Evolutionary conservation across 2,888 invertebrate genomes (phyloP).

Genomic region (Trissoscelio sp.): DNA sequence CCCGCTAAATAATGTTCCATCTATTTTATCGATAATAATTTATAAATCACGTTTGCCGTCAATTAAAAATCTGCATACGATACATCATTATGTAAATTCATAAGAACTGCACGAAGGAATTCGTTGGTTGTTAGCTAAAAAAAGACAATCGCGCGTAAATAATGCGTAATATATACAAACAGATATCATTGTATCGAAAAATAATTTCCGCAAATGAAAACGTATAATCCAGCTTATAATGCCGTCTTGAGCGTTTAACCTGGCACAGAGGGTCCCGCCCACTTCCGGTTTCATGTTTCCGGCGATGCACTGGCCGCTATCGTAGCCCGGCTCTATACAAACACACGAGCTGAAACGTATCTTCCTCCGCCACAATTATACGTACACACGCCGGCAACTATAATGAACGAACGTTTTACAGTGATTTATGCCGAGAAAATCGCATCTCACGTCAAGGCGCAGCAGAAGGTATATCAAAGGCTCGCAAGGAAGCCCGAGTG

Average conservation of each 20-base stretch:
- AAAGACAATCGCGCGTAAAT: conserved; percentile 43
- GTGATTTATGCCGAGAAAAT: conserved; percentile 77
- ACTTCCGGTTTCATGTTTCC: conserved; percentile 74
- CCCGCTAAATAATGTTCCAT: background rate
- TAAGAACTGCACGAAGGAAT: background rate
- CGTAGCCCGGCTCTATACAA: conserved; percentile 45
- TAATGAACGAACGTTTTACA: conserved; percentile 77
- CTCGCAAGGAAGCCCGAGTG: conserved; percentile 39
- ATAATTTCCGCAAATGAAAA: conserved; percentile 65
- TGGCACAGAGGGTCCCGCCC: conserved; percentile 66
- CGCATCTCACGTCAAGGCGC: conserved; percentile 62
- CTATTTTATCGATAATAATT: background rate
- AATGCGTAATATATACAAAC: conserved; percentile 43
- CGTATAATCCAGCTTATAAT: conserved; percentile 63
- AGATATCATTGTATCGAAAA: conserved; percentile 60
- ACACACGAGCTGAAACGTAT: conserved; percentile 65
- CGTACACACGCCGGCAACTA: conserved; percentile 75
- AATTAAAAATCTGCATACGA: conserved; percentile 22
- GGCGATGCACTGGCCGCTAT: conserved; percentile 67
- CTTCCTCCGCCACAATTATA: conserved; percentile 79
- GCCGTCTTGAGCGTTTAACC: conserved; percentile 70
- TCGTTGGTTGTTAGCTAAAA: background rate
- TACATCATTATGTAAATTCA: background rate
- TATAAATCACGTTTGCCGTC: conserved; percentile 13
- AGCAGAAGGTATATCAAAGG: conserved; percentile 55